These are phyloP conservation scores for Styela plicata DNA, from an alignment of 23 tunicate genomes.

Conservation along the genomic window DNA sequence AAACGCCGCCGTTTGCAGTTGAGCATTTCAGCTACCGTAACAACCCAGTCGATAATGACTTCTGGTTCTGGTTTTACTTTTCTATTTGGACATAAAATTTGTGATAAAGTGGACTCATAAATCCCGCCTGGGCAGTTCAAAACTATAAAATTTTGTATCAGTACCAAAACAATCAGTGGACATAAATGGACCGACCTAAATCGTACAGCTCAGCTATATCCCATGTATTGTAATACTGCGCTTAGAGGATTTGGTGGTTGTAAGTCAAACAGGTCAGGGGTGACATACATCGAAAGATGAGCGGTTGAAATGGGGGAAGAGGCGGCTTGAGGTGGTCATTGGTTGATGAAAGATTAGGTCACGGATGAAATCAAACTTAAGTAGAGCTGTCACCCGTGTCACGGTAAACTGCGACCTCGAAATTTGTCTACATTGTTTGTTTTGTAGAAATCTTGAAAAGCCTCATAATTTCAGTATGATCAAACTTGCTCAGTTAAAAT, in stretches of 20 bases:
- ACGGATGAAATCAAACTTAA: constrained; percentile 27
- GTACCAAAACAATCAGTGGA: not conserved
- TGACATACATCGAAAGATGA: constrained; percentile 13
- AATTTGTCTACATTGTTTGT: constrained; percentile 1
- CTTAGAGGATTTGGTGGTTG: too few species aligned
- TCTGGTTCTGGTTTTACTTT: constrained; percentile 11
- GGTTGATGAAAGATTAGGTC: constrained; percentile 23
- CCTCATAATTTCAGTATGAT: too few species aligned
- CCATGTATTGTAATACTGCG: too few species aligned
- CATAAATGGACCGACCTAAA: too few species aligned
- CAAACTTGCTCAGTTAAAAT: too few species aligned
- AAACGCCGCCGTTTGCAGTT: not conserved
- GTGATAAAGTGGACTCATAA: constrained; percentile 9
- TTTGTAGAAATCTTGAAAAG: too few species aligned
- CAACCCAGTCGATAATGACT: constrained; percentile 13
- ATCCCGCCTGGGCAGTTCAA: constrained; percentile 6
- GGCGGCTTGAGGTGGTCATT: constrained; percentile 35
- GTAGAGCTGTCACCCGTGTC: constrained; percentile 40
- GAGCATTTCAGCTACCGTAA: constrained; percentile 1
- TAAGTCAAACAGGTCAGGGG: not conserved
- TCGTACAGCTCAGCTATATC: too few species aligned
- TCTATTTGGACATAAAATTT: constrained; percentile 5
- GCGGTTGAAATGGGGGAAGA: constrained; percentile 10
- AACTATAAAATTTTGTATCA: not conserved
- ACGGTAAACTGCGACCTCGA: constrained; percentile 35